These are phyloP conservation scores for Pocillopora damicornis DNA, from an alignment of 64 coral and sea anemone species.

Conservation along the genomic window DNA sequence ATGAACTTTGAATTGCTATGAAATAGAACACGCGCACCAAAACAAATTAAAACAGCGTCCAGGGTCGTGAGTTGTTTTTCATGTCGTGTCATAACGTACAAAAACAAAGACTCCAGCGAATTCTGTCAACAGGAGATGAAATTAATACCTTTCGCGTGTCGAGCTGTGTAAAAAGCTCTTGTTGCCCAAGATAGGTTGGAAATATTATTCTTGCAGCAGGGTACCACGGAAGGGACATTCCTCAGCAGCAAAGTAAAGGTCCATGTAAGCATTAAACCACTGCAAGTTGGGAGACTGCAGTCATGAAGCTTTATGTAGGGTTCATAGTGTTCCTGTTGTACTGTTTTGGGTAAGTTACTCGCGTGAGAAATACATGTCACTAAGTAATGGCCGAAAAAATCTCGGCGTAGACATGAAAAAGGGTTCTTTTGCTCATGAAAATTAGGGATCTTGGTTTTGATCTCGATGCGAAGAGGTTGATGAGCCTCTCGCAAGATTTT, in stretches of 20 bases:
- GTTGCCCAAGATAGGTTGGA: constrained; percentile 3
- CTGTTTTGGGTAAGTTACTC: too few relatives aligned
- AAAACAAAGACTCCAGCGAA: neutral
- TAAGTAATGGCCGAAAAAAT: too few relatives aligned
- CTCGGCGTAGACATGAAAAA: too few relatives aligned
- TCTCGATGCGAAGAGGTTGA: neutral
- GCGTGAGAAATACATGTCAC: too few relatives aligned
- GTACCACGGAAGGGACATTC: neutral
- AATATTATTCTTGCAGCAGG: neutral
- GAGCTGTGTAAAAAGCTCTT: constrained; percentile 24
- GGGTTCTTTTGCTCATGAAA: too few relatives aligned
- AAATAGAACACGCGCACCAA: neutral
- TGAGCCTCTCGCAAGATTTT: neutral
- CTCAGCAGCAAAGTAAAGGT: too few relatives aligned
- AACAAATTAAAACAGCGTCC: too few relatives aligned
- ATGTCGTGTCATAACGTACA: neutral
- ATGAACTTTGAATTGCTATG: neutral
- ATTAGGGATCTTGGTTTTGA: too few relatives aligned
- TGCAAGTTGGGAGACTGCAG: too few relatives aligned
- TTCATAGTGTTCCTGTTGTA: too few relatives aligned
- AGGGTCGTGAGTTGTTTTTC: neutral
- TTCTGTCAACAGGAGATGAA: constrained; percentile 12
- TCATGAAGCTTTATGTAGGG: too few relatives aligned
- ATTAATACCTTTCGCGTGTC: constrained; percentile 12
- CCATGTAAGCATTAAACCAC: too few relatives aligned